Evolutionary conservation across 2,113 vertebrate genomes (phyloP).

Genomic region (Oreochromis spilurus): DNA sequence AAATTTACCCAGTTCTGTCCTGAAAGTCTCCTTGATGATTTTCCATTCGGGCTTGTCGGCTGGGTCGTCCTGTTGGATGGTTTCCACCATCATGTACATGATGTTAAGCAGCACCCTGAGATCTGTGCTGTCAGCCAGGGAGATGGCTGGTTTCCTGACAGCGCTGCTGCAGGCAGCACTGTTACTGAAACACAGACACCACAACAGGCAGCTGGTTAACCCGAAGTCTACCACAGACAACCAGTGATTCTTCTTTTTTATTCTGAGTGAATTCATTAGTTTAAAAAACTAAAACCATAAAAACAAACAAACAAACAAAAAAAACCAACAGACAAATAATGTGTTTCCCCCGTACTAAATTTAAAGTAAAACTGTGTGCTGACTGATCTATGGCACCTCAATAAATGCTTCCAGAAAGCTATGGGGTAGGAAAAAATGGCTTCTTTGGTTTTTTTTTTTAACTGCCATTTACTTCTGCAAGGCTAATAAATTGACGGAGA

Average conservation of each 20-base stretch:
- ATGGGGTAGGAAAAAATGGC: not conserved
- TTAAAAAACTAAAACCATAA: not conserved
- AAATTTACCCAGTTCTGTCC: conserved; percentile 84
- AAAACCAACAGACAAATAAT: not conserved
- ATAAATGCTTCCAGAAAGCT: not conserved
- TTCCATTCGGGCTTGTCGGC: conserved; percentile 88
- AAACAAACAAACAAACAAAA: not conserved
- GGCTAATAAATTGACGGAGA: not conserved
- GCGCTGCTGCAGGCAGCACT: conserved; percentile 95
- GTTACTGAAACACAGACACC: conserved; percentile 75
- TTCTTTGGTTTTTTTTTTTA: not conserved
- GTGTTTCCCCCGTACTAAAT: not conserved
- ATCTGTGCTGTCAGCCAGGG: conserved; percentile 96
- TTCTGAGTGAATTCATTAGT: not conserved
- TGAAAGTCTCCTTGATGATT: conserved; percentile 86
- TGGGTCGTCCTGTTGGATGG: conserved; percentile 86
- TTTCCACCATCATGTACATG: conserved; percentile 97
- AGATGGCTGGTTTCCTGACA: conserved; percentile 95
- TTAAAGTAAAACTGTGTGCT: not conserved
- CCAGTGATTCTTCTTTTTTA: not conserved
- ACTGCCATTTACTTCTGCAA: not conserved
- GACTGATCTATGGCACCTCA: not conserved
- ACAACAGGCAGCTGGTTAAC: not conserved
- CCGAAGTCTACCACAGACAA: not conserved
- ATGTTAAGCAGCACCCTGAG: conserved; percentile 94